These are phyloP conservation scores for Anarsia innoxiella DNA, from an alignment of 2,888 invertebrate species.

Conservation along the genomic window DNA sequence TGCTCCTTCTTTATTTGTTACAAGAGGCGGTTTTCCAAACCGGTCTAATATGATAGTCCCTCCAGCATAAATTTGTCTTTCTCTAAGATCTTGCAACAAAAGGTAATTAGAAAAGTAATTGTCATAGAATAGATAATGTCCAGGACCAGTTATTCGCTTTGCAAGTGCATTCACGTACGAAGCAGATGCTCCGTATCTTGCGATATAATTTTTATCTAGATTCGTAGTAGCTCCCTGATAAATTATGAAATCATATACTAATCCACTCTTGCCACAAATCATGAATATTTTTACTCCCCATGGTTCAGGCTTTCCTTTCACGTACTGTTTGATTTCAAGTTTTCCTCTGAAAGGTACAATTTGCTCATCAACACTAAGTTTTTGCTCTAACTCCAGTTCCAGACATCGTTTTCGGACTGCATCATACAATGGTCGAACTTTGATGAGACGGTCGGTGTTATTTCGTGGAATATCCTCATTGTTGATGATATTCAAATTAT, in stretches of 20 bases:
- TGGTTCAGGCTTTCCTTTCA: too few species aligned
- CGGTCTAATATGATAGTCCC: slow-evolving; percentile 4
- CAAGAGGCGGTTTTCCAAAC: not conserved
- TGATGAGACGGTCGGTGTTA: not conserved
- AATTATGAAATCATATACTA: slow-evolving; percentile 2
- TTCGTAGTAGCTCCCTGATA: slow-evolving; percentile 4
- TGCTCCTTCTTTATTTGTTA: too few species aligned
- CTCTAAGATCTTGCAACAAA: not conserved
- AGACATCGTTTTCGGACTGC: not conserved
- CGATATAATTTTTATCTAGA: slow-evolving; percentile 2
- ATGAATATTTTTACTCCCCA: too few species aligned
- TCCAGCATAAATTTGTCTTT: slow-evolving; percentile 4
- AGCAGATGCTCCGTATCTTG: not conserved
- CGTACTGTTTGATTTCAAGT: slow-evolving; percentile 1
- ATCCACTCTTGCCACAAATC: slow-evolving; percentile 3
- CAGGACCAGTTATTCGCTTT: not conserved
- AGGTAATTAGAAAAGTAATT: slow-evolving; percentile 2
- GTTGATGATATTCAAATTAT: not conserved
- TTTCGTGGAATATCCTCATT: too few species aligned
- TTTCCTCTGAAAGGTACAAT: slow-evolving; percentile 2
- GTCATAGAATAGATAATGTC: slow-evolving; percentile 1
- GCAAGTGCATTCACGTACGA: not conserved
- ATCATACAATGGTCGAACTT: not conserved
- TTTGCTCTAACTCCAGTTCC: not conserved
- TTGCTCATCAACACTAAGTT: slow-evolving; percentile 1